Conservation (phyloP, 1,140 invertebrate species). For the Ylistrum balloti region DNA sequence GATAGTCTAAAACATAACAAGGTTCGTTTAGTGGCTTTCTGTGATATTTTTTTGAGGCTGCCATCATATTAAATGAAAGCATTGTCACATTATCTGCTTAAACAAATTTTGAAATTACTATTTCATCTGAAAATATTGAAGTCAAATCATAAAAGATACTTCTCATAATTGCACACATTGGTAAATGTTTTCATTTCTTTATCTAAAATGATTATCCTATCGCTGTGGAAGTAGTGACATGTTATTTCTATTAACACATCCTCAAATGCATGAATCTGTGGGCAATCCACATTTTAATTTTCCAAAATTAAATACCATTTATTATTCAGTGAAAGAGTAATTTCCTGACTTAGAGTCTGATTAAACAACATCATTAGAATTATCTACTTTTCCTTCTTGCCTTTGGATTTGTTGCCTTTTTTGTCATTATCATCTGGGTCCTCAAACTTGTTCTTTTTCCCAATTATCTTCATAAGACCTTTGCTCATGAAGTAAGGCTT, state of each 20-base stretch:
- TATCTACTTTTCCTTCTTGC: neutral
- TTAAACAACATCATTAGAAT: neutral
- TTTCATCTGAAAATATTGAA: no score
- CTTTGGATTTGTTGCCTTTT: neutral
- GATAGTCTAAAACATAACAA: no score
- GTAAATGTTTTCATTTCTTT: no score
- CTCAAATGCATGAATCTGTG: neutral
- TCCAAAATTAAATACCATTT: neutral
- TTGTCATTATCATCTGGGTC: slow-evolving; percentile 60
- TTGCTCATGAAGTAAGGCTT: slow-evolving; percentile 98
- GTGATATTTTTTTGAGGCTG: no score
- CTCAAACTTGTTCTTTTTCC: slow-evolving; percentile 83
- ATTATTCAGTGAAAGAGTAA: neutral
- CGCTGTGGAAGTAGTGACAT: neutral
- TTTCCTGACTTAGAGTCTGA: neutral
- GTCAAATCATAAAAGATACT: no score
- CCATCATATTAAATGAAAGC: no score
- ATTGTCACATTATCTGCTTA: no score
- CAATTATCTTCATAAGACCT: slow-evolving; percentile 87
- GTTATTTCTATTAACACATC: neutral
- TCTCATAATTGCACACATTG: no score
- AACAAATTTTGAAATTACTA: no score
- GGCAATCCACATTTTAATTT: neutral
- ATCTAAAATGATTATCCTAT: no score
- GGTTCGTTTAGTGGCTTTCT: no score